These are phyloP conservation scores for Blastomussa wellsi DNA, from an alignment of 92 coral and sea anemone genomes.

Conservation along the genomic window DNA sequence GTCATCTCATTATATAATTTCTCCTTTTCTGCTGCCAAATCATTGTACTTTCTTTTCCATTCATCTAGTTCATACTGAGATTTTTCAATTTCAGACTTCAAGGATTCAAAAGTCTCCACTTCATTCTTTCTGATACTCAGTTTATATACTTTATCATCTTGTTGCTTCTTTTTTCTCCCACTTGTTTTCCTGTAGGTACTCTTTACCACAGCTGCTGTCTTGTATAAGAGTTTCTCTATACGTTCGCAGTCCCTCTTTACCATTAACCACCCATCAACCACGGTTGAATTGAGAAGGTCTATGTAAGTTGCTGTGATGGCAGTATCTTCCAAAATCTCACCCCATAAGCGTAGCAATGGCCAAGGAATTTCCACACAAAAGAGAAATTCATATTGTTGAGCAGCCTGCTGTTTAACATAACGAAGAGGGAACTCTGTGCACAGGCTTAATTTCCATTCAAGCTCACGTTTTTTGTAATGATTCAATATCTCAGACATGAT, in stretches of 20 bases:
- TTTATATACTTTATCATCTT: too few relatives aligned
- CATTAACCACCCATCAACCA: slow-evolving; percentile 55
- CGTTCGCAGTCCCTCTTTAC: slow-evolving; percentile 58
- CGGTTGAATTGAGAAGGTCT: slow-evolving; percentile 65
- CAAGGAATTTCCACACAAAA: too few relatives aligned
- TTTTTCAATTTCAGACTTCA: too few relatives aligned
- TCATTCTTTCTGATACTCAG: too few relatives aligned
- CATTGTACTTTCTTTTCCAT: too few relatives aligned
- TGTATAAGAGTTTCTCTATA: slow-evolving; percentile 52
- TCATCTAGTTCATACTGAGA: too few relatives aligned
- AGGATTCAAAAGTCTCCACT: too few relatives aligned
- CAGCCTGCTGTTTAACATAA: slow-evolving; percentile 54
- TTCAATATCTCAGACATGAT: slow-evolving; percentile 56
- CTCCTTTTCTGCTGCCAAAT: too few relatives aligned
- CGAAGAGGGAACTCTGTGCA: slow-evolving; percentile 53
- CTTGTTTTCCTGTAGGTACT: slow-evolving; percentile 35
- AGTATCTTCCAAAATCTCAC: too few relatives aligned
- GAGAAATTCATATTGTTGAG: slow-evolving; percentile 50
- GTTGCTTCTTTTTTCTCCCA: too few relatives aligned
- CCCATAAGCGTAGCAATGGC: too few relatives aligned
- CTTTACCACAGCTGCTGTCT: slow-evolving; percentile 36
- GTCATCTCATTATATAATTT: too few relatives aligned
- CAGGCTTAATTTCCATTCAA: slow-evolving; percentile 44
- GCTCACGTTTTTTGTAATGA: slow-evolving; percentile 21
- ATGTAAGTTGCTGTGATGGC: slow-evolving; percentile 38